Evolutionary conservation across 2,888 invertebrate species (phyloP).

Genomic region (Drosophila nigritarsus): DNA sequence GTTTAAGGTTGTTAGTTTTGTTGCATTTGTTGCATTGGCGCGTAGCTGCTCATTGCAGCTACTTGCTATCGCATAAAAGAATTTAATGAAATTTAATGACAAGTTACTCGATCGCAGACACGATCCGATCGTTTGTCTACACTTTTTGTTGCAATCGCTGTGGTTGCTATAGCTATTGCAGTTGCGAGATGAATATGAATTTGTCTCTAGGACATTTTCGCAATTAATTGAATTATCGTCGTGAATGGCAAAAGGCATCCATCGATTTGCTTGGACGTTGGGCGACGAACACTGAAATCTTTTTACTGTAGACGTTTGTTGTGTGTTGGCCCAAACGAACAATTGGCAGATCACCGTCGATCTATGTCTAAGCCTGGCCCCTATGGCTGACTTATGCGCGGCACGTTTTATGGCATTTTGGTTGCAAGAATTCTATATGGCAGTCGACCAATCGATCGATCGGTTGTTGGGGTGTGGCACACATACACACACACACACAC

Average conservation of each 20-base stretch:
- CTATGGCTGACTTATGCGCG: constrained; percentile 44
- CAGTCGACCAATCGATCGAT: constrained; percentile 18
- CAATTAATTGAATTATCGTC: constrained; percentile 82
- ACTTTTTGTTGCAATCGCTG: constrained; percentile 61
- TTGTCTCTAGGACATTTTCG: constrained; percentile 80
- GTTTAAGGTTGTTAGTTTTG: constrained; percentile 30
- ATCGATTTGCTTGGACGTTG: constrained; percentile 37
- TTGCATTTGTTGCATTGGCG: constrained; percentile 12
- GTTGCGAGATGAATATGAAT: constrained; percentile 69
- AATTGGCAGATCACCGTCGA: constrained; percentile 57
- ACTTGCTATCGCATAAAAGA: constrained; percentile 79
- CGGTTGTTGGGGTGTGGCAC: constrained; percentile 58
- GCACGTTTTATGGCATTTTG: constrained; percentile 61
- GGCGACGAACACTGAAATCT: constrained; percentile 23
- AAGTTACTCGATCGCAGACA: constrained; percentile 75
- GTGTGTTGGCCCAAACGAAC: constrained; percentile 31
- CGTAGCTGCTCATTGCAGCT: constrained; percentile 23
- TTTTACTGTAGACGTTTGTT: constrained; percentile 26
- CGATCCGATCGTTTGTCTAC: constrained; percentile 62
- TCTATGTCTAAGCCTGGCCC: constrained; percentile 20
- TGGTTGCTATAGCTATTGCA: constrained; percentile 18
- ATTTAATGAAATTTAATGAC: constrained; percentile 81
- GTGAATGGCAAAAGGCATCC: constrained; percentile 70
- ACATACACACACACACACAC: constrained; percentile 9
- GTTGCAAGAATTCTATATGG: constrained; percentile 58